These are phyloP conservation scores for Bergia sp. DNA, from an alignment of 92 coral and sea anemone genomes.

Conservation along the genomic window DNA sequence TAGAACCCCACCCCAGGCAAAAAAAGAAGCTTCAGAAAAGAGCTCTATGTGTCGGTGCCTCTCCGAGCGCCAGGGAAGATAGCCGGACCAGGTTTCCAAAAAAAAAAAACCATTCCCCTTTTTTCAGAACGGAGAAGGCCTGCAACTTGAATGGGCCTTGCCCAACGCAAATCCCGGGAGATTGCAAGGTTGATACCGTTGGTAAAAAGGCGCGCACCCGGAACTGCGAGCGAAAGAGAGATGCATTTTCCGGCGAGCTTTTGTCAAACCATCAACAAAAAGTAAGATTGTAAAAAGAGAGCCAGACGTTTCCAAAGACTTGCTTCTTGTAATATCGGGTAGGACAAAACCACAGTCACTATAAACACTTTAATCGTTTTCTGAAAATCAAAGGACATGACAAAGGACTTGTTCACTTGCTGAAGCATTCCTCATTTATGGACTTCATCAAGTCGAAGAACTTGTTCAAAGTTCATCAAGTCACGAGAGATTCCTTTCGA, in stretches of 20 bases:
- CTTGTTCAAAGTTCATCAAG: too few species aligned
- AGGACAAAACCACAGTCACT: too few species aligned
- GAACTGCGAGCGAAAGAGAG: slow-evolving; percentile 30
- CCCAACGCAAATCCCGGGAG: slow-evolving; percentile 1
- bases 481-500: too few species aligned
- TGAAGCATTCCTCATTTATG: too few species aligned
- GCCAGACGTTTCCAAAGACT: too few species aligned
- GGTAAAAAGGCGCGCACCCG: background rate
- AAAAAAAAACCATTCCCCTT: slow-evolving; percentile 35
- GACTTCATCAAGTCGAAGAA: too few species aligned
- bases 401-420: too few species aligned
- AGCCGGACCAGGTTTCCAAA: slow-evolving; percentile 40
- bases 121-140: slow-evolving; percentile 8
- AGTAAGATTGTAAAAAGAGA: too few species aligned
- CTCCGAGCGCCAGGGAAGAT: slow-evolving; percentile 49
- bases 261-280: background rate
- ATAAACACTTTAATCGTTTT: too few species aligned
- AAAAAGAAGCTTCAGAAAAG: slow-evolving; percentile 42
- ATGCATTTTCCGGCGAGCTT: slow-evolving; percentile 27
- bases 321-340: too few species aligned
- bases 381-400: too few species aligned
- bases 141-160: slow-evolving; percentile 3
- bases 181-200: slow-evolving; percentile 51
- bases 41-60: slow-evolving; percentile 29
- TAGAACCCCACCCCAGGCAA: slow-evolving; percentile 45